Conservation (phyloP, 2,888 invertebrate genomes). For the Morpho achilles region DNA sequence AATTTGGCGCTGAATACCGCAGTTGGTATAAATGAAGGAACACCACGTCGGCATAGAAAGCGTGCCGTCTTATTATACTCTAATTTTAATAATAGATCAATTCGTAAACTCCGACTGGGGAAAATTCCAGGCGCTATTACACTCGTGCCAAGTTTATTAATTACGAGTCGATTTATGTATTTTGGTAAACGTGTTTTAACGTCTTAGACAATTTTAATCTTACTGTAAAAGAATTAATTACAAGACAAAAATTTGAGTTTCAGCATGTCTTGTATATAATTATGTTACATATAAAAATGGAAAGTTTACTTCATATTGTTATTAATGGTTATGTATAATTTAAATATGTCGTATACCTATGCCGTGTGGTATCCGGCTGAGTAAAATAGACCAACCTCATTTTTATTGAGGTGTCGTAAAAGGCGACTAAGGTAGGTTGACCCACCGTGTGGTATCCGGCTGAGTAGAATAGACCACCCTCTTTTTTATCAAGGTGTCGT, state of each 20-base stretch:
- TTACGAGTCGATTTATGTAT: not conserved
- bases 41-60: not conserved
- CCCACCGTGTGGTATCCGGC: too few relatives aligned
- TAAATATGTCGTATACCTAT: too few relatives aligned
- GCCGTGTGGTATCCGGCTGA: too few relatives aligned
- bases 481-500: too few relatives aligned
- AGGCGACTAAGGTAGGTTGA: too few relatives aligned
- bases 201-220: not conserved
- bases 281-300: not conserved
- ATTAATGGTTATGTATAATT: too few relatives aligned
- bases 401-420: too few relatives aligned
- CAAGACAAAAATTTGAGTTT: not conserved
- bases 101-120: constrained; percentile 20
- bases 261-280: not conserved
- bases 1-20: not conserved
- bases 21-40: constrained; percentile 1
- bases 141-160: constrained; percentile 7
- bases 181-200: constrained; percentile 5
- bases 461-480: too few relatives aligned
- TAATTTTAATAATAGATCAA: constrained; percentile 25
- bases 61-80: constrained; percentile 2
- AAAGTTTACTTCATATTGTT: too few relatives aligned
- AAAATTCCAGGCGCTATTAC: constrained; percentile 5
- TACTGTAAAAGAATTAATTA: not conserved
- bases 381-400: too few relatives aligned